Conservation (phyloP, 2,888 invertebrate genomes). For the Creontiades dilutus region DNA sequence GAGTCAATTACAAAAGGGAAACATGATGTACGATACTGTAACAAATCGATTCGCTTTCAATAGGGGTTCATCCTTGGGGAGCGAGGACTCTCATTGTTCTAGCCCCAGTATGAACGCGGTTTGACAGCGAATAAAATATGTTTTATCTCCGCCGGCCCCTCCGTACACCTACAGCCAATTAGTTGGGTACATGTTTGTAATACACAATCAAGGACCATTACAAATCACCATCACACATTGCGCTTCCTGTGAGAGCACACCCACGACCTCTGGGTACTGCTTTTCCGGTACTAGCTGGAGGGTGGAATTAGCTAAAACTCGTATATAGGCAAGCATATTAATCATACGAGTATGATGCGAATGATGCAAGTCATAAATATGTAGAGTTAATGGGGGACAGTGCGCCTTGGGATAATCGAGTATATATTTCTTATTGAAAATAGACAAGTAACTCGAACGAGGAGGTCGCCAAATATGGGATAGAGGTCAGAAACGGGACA, state of each 20-base stretch:
- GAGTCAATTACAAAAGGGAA: constrained; percentile 26
- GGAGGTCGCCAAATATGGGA: too few relatives aligned
- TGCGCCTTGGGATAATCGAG: background rate
- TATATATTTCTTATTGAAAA: too few relatives aligned
- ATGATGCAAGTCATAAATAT: background rate
- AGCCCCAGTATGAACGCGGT: background rate
- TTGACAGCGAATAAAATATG: constrained; percentile 17
- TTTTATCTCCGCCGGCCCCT: background rate
- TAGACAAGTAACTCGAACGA: too few relatives aligned
- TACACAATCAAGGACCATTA: constrained; percentile 25
- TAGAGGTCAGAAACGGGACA: too few relatives aligned
- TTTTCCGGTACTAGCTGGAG: background rate
- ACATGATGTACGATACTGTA: constrained; percentile 34
- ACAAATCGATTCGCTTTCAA: constrained; percentile 27
- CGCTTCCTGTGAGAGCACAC: constrained; percentile 22
- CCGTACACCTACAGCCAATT: constrained; percentile 20
- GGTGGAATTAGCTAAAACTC: background rate
- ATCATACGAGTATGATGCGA: background rate
- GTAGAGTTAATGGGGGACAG: background rate
- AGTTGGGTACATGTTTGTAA: constrained; percentile 19
- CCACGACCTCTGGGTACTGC: constrained; percentile 1
- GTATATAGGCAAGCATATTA: constrained; percentile 7
- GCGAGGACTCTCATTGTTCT: constrained; percentile 35
- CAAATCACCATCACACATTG: constrained; percentile 16
- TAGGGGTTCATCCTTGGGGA: constrained; percentile 34